Evolutionary conservation across 2,888 invertebrate genomes (phyloP).

Genomic region (Argyresthia albistria): DNA sequence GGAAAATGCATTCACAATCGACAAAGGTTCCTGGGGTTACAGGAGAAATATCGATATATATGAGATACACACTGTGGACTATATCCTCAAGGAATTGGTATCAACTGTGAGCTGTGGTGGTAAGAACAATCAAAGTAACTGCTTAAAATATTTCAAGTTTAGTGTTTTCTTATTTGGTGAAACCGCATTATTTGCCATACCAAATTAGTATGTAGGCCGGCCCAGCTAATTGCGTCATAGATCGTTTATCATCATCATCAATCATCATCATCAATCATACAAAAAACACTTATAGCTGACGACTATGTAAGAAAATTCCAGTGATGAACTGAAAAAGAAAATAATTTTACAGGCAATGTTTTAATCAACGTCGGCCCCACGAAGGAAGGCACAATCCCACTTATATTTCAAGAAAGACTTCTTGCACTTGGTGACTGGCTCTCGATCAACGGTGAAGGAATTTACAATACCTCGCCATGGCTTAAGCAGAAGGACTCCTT

Average conservation of each 20-base stretch:
- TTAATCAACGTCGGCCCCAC: slow-evolving; percentile 92
- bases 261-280: too few species aligned
- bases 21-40: slow-evolving; percentile 86
- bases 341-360: slow-evolving; percentile 74
- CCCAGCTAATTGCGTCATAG: too few species aligned
- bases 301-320: too few species aligned
- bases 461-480: slow-evolving; percentile 87
- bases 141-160: too few species aligned
- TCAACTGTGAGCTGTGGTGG: slow-evolving; percentile 83
- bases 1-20: slow-evolving; percentile 91
- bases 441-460: slow-evolving; percentile 87
- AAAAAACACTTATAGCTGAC: too few species aligned
- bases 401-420: slow-evolving; percentile 90
- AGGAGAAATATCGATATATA: slow-evolving; percentile 78
- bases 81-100: slow-evolving; percentile 79
- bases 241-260: too few species aligned
- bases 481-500: slow-evolving; percentile 83
- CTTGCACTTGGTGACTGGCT: slow-evolving; percentile 86
- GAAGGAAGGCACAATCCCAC: slow-evolving; percentile 87
- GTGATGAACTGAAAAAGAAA: too few species aligned
- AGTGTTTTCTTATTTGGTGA: too few species aligned
- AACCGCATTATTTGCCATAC: too few species aligned
- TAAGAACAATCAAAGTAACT: too few species aligned
- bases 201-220: too few species aligned
- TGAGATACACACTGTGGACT: slow-evolving; percentile 77